phyloP scores from a whole-genome alignment of 2,888 invertebrate genomes.

The Tetranychus piercei region DNA sequence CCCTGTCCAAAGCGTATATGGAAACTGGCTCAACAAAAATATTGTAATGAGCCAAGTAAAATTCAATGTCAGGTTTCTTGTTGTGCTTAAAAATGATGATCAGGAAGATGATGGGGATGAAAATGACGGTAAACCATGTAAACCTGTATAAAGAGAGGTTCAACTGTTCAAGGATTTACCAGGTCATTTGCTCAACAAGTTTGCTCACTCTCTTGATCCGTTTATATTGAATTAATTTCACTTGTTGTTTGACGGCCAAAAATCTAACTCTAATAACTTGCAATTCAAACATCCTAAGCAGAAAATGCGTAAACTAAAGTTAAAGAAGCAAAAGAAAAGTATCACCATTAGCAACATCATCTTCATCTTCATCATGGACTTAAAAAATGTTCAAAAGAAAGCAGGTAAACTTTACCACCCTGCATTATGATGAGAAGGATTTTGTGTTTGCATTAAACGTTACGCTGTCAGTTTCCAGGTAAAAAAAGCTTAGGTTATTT shows the following conservation, averaged over 20 bases:
- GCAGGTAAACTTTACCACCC: too few species aligned
- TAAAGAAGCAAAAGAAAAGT: neutral
- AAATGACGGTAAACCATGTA: neutral
- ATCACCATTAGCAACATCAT: neutral
- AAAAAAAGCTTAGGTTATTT: neutral
- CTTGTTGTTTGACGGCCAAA: neutral
- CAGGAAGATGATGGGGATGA: neutral
- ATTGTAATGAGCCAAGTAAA: neutral
- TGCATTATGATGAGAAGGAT: neutral
- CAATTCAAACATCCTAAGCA: neutral
- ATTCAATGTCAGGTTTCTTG: neutral
- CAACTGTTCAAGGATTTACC: neutral
- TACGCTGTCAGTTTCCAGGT: neutral
- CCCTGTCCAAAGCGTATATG: neutral
- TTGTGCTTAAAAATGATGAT: neutral
- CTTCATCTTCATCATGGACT: neutral
- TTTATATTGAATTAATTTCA: slow-evolving; percentile 3
- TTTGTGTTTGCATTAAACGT: neutral
- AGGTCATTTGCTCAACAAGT: slow-evolving; percentile 3
- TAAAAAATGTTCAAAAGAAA: too few species aligned
- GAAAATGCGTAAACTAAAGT: neutral
- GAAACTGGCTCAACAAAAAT: too few species aligned
- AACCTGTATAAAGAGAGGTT: neutral
- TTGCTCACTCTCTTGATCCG: neutral
- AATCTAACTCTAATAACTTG: neutral